Evolutionary conservation across 2,797 vertebrate species (phyloP), one percentile per base, ranked within the genome.

Genomic region (Cetoscarus ocellatus): DNA sequence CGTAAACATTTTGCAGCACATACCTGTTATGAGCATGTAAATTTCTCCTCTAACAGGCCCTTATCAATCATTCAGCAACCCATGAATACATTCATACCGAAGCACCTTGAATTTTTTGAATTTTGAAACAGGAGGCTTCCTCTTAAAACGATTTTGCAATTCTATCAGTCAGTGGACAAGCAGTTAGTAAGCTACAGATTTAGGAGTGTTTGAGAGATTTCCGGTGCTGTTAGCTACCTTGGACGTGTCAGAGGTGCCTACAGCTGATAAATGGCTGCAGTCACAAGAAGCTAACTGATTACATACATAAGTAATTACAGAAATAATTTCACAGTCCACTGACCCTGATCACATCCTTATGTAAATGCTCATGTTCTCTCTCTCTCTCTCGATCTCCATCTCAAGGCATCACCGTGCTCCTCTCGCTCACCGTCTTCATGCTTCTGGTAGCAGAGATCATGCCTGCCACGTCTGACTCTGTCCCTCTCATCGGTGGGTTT

Each of bases 381-480:
- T 27, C 27, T 27, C 27, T 77, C 58, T 70, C 58, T 76, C 10
- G 8, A 10, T 84, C 47, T 87, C 61, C 69, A 27, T 86, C 59
- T 77, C 39, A 64, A 98, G 96, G 96, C 61, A 97, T 97, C 86
- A 97, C 97, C 19, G 97, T 98, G 67, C 95, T 98, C 51, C 93
- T 98, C 59, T 97, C 97, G 5, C 89, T 97, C 52, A 98, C 96
- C 0, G 96, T 98, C 73, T 98, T 98, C 91, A 97, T 97, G 96
- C 93, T 98, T 38, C 94, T 97, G 77, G 96, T 98, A n/a, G 97
- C 96, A 38, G 97, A 98, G 90, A 98, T 98, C 88, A 97, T 97
- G 96, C 97, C 96, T 7, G 96, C 96, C 59, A 97, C 96, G 4
- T 98, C 97, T 3, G 97, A 98, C 90, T 97, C 96, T 0, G 96